Base-by-base conservation (phyloP, 1,140 invertebrate genomes). In the Eupristina koningsbergeri region DNA sequence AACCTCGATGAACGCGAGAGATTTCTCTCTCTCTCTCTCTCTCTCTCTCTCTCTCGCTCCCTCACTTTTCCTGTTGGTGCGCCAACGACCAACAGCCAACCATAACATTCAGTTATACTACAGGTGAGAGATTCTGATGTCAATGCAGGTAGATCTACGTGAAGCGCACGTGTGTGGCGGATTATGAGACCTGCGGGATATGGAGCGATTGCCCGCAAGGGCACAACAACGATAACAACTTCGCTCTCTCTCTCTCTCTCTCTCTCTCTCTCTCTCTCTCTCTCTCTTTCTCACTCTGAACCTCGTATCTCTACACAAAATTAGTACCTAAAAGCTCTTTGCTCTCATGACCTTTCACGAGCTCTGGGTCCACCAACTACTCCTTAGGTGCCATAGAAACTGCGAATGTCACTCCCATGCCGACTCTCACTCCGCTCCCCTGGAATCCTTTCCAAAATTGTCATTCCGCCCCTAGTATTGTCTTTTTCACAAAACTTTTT, bases 281-380 rank as follows among this genome's bases (percentile, higher is more conserved):
- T 50, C 8, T 15, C 50, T 29, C 63, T 29, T 34, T 45, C 84
- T 84, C 86, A 15, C 47, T 50, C 47, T 50, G 9, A 83, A 86
- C 86, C 87, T 90, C 89, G 89, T 91, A 90, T 90, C 88, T 91
- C 89, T 90, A 91, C 90, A 91, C 90, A 91, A 91, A 91, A 91
- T 91, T 91, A 91, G 90, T 90, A 89, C 86, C 90, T 91, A 91
- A 91, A 90, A 90, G 90, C 89, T 86, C 88, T 89, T 88, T 64
- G 85, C 77, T 75, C 88, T 89, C 86, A 88, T 87, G 87, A 84
- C 34, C 81, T 50, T 67, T 79, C 87, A 81, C 83, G 86, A 73
- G 76, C 76, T 1, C 83, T 75, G 81, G 82, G 84, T 63, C 64
- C 71, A 29, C 67, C 71, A 45, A 26, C 45, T 41, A 26, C 81